Evolutionary conservation across 2,113 vertebrate genomes (phyloP), one percentile per base, ranked within the genome.

Genomic region (Chloroceryle aenea): DNA sequence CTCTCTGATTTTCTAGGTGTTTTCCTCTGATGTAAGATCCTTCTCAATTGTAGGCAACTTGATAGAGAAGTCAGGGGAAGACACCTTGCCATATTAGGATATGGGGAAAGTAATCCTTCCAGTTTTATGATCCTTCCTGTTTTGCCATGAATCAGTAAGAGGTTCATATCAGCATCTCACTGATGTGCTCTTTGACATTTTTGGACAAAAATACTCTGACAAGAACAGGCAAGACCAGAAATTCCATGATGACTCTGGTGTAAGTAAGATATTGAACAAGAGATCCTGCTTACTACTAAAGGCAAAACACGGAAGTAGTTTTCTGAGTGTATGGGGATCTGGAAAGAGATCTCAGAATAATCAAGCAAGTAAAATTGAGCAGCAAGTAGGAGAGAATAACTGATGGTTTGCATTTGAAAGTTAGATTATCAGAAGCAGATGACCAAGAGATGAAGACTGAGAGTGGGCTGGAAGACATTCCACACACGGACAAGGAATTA

Each of bases 371-470:
- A 73, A 69, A 74, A 84, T 7, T 36, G 17, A 7, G 42, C 73
- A 89, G 25, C 6, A 81, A 77, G 30, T 69, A 81, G 61, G 47
- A 93, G 91, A 81, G 59, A 89, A 67, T 73, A 88, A 77, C 32
- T 82, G 47, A 86, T 61, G 34, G 29, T 76, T 90, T 85, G 52
- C 23, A 83, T 85, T 89, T 87, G 64, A 50, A 87, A 81, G 45
- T 53, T 9, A 85, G 11, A 78, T 95, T 95, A 97, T 78, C 53
- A 89, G 84, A 93, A 94, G 56, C 64, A 93, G 69, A 89, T 87
- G 50, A 38, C 13, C 23, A 80, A 64, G 40, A 86, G 25, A 55
- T 52, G 69, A 67, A 94, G 76, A 81, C 12, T 48, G 50, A 95
- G 69, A 62, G 9, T 59, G 34, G 8, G 6, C 20, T 95, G 77